Conservation (phyloP, 2,888 invertebrate genomes). For the Gnatocerus cornutus region DNA sequence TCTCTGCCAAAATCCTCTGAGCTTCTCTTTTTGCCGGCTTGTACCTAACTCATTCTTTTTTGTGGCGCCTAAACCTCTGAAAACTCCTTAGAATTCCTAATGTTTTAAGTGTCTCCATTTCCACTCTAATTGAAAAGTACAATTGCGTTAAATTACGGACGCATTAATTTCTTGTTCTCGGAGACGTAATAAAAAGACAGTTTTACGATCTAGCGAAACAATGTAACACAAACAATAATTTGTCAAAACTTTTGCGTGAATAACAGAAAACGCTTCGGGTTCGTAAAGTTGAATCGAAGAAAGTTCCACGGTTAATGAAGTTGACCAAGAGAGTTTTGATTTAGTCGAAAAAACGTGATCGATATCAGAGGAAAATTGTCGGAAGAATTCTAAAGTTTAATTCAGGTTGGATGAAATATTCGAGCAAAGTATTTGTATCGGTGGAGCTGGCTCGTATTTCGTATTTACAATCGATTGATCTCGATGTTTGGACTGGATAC, state of each 20-base stretch:
- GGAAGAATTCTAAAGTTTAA: conserved; percentile 16
- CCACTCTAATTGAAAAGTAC: too few relatives aligned
- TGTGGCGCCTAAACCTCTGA: too few relatives aligned
- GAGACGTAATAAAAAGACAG: neutral
- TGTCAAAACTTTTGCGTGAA: conserved; percentile 15
- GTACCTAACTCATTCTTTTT: too few relatives aligned
- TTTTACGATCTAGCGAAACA: conserved; percentile 8
- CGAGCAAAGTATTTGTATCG: neutral
- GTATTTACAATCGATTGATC: conserved; percentile 40
- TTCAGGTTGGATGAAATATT: conserved; percentile 7
- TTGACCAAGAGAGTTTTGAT: conserved; percentile 31
- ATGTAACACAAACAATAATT: conserved; percentile 17
- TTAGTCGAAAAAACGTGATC: conserved; percentile 16
- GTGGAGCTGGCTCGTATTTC: conserved; percentile 10
- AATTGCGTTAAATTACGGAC: too few relatives aligned
- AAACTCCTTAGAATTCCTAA: too few relatives aligned
- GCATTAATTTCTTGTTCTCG: too few relatives aligned
- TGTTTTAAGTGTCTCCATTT: too few relatives aligned
- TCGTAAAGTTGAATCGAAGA: conserved; percentile 10
- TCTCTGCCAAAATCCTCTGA: too few relatives aligned
- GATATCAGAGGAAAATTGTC: conserved; percentile 1
- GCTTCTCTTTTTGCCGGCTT: too few relatives aligned
- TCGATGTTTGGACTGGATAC: conserved; percentile 23
- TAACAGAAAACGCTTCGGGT: conserved; percentile 7
- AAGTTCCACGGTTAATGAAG: conserved; percentile 28